Base-by-base conservation (phyloP, 2,797 vertebrate genomes). In the Tinamus major region DNA sequence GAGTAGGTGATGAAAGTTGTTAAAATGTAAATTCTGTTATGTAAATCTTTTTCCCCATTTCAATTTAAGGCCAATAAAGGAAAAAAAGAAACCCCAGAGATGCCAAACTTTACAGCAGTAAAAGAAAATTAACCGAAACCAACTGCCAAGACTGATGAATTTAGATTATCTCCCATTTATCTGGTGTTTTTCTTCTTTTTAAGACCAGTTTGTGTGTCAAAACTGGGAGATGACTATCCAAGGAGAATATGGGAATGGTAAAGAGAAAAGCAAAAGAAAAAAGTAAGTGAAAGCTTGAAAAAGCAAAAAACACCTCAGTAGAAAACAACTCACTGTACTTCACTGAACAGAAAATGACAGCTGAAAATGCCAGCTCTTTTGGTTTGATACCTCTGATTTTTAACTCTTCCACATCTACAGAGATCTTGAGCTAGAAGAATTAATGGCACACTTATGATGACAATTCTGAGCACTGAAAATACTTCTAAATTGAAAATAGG, bases 71-170 rank as follows among this genome's bases (percentile, higher is more conserved):
- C 3, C 26, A 87, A 20, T 61, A 89, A 90, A 68, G 3, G 18
- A 6, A 6, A 46, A 46, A 46, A 46, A 49, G 42, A 92, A 68
- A 68, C 3, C 13, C 31, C 6, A 26, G 39, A 90, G 84, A 81
- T 51, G 7, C 21, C 46, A 55, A 62, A 76, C 62, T 65, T 70
- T 69, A 56, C 77, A 64, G 6, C 29, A 75, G 33, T 29, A 69
- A 85, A 88, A 92, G 85, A 95, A 95, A 94, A 93, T 76, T 64
- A 93, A 75, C 20, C 82, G 55, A 95, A 84, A 92, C 9, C 15
- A 92, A 65, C 13, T 87, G 35, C 51, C 71, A 95, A 82, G 62
- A 74, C 68, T 62, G 69, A 65, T 0, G 46, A 84, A 91, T 87
- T 92, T 93, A 92, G 63, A 65, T 95, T 67, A 91, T 87, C 63